phyloP scores from a whole-genome alignment of 2,888 invertebrate genomes.

The Heteropelma amictum region DNA sequence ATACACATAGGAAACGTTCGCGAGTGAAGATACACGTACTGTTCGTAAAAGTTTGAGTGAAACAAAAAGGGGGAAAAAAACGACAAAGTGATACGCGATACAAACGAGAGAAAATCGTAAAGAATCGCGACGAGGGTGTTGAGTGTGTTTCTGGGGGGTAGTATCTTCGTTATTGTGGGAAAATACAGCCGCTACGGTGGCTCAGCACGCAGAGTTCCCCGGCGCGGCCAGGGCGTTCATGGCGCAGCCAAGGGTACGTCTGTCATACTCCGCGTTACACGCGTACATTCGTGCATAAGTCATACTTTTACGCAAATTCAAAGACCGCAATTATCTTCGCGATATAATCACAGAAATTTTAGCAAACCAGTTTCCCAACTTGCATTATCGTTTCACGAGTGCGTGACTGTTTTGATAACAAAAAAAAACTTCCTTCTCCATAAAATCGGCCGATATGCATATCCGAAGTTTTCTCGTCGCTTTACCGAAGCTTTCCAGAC shows the following conservation, averaged over 20 bases:
- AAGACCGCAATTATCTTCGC: neutral
- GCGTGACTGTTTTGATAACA: too few species aligned
- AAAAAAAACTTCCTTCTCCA: too few species aligned
- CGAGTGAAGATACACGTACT: slow-evolving; percentile 2
- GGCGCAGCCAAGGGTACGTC: slow-evolving; percentile 94
- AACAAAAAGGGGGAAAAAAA: neutral
- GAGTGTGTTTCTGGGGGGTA: slow-evolving; percentile 38
- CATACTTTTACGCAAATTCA: neutral
- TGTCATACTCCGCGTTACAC: slow-evolving; percentile 54
- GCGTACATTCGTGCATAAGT: neutral
- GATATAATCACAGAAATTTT: too few species aligned
- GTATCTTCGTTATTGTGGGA: slow-evolving; percentile 72
- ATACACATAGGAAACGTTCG: neutral
- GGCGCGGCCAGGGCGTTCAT: slow-evolving; percentile 89
- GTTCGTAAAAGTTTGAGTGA: too few species aligned
- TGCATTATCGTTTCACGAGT: too few species aligned
- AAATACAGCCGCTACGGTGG: slow-evolving; percentile 79
- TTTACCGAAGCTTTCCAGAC: too few species aligned
- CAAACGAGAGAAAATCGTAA: slow-evolving; percentile 4
- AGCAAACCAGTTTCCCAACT: too few species aligned
- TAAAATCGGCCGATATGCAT: too few species aligned
- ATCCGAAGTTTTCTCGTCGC: too few species aligned
- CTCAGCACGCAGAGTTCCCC: slow-evolving; percentile 81
- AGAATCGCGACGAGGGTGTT: slow-evolving; percentile 31
- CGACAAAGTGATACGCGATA: slow-evolving; percentile 23